phyloP scores from a whole-genome alignment of 2,888 invertebrate genomes.

The Phania funesta region DNA sequence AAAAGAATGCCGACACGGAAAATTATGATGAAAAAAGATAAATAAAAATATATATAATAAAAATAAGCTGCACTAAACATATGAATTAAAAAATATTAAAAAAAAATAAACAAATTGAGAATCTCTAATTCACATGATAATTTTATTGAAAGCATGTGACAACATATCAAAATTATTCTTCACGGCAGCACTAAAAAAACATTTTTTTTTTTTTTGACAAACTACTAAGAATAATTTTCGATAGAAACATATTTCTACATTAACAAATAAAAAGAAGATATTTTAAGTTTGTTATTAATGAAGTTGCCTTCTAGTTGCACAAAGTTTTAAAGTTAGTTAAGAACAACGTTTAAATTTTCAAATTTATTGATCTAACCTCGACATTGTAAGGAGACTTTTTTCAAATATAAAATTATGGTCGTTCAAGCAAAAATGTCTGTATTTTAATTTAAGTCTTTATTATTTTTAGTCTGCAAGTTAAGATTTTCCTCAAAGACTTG shows the following conservation, averaged over 20 bases:
- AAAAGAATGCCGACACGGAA: not conserved
- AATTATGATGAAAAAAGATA: not conserved
- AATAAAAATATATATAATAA: not conserved
- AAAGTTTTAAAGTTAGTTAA: no score
- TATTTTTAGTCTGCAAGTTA: constrained; percentile 59
- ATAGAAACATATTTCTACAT: not conserved
- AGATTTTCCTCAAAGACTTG: not conserved
- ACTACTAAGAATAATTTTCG: constrained; percentile 1
- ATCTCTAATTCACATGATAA: not conserved
- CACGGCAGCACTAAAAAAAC: no score
- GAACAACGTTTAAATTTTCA: not conserved
- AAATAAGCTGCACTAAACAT: no score
- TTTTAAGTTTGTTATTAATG: no score
- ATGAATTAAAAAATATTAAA: no score
- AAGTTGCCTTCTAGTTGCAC: no score
- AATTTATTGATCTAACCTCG: constrained; percentile 31
- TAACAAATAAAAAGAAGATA: not conserved
- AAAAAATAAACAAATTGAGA: not conserved
- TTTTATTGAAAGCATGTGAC: not conserved
- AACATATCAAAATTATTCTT: no score
- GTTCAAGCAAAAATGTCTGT: not conserved
- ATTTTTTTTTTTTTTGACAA: not conserved
- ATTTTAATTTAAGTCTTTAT: constrained; percentile 63
- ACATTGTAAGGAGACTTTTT: not conserved
- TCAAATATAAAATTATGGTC: not conserved